Conservation (phyloP, 2,888 invertebrate genomes). For the Drosophila differens region DNA sequence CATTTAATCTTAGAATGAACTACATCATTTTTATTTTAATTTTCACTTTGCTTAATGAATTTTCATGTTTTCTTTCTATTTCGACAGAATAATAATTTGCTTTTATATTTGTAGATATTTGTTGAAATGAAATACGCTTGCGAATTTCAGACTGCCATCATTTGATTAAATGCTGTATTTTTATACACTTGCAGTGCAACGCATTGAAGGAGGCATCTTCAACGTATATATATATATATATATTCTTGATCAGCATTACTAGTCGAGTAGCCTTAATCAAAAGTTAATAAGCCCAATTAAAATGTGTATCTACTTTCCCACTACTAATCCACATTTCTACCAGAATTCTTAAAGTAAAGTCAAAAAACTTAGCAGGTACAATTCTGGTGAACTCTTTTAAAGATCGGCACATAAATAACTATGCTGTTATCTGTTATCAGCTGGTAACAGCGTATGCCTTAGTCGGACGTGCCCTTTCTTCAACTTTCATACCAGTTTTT, state of each 20-base stretch:
- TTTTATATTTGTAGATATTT: neutral
- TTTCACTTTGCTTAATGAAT: neutral
- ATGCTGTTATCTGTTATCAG: neutral
- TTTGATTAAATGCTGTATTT: neutral
- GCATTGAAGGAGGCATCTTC: neutral
- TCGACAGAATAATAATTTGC: neutral
- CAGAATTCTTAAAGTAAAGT: neutral
- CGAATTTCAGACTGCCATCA: neutral
- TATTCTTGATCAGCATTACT: neutral
- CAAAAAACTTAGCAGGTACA: fast-evolving
- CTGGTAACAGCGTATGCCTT: neutral
- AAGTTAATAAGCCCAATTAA: neutral
- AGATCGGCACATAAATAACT: neutral
- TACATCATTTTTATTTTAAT: neutral
- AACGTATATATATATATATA: neutral
- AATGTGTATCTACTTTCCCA: neutral
- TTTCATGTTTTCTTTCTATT: neutral
- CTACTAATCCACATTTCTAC: neutral
- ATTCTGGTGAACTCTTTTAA: neutral
- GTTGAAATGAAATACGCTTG: neutral
- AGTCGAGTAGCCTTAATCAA: neutral
- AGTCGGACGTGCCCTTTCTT: neutral
- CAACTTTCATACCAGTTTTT: neutral
- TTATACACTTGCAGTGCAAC: neutral
- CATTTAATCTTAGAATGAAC: neutral